Evolutionary conservation across 2,113 vertebrate genomes (phyloP).

Genomic region (Geococcyx californianus): DNA sequence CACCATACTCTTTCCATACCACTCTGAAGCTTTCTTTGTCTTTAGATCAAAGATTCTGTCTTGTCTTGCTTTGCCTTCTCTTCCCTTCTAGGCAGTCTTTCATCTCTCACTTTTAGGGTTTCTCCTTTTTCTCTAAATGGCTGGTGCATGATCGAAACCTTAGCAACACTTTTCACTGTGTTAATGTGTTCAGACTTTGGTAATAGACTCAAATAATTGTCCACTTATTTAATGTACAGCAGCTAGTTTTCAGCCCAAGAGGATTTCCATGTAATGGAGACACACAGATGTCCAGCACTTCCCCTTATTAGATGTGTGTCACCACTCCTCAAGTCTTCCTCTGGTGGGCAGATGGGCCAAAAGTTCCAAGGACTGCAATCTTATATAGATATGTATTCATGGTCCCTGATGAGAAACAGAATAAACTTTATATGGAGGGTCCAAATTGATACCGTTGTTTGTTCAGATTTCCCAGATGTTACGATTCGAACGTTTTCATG

Average conservation of each 20-base stretch:
- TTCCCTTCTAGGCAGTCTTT: not conserved
- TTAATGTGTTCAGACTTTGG: not conserved
- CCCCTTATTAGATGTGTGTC: not conserved
- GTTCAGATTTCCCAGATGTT: constrained; percentile 15
- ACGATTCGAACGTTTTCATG: constrained; percentile 5
- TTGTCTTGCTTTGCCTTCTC: not conserved
- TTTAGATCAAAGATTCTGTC: not conserved
- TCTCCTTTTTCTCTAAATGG: not conserved
- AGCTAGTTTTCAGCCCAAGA: not conserved
- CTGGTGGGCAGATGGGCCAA: not conserved
- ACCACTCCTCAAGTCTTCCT: not conserved
- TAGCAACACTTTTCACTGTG: not conserved
- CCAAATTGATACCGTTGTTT: not conserved
- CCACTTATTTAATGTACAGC: not conserved
- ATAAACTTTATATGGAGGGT: not conserved
- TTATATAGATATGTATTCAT: not conserved
- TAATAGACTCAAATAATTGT: not conserved
- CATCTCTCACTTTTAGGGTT: not conserved
- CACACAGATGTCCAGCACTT: not conserved
- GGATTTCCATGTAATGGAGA: not conserved
- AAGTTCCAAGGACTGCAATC: not conserved
- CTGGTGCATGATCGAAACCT: not conserved
- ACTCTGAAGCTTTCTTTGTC: not conserved
- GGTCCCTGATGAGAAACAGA: not conserved
- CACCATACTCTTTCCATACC: not conserved